These are phyloP conservation scores for Globodera rostochiensis DNA, from an alignment of 1,140 invertebrate genomes.

Conservation along the genomic window DNA sequence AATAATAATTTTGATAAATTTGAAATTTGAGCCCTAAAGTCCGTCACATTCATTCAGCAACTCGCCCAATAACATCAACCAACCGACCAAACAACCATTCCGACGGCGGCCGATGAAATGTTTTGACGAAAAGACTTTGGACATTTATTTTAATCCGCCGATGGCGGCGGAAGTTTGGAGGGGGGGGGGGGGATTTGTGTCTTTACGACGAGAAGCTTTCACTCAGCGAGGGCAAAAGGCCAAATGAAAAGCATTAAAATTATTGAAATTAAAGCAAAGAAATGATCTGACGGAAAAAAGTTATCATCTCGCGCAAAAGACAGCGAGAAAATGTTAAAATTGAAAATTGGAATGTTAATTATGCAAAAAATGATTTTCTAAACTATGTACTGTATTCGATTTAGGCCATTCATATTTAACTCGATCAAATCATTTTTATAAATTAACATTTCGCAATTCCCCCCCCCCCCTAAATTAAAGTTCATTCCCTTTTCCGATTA, in stretches of 20 bases:
- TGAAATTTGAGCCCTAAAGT: not conserved
- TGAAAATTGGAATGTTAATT: no score
- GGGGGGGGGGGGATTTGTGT: not conserved
- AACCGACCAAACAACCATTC: no score
- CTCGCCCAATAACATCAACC: not conserved
- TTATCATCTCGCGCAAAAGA: not conserved
- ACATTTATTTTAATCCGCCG: conserved; percentile 3
- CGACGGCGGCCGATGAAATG: not conserved
- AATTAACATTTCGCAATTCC: no score
- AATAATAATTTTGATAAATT: not conserved
- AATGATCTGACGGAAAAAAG: not conserved
- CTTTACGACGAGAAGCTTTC: not conserved
- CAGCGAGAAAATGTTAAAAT: no score
- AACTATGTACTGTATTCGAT: no score
- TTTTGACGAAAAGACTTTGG: not conserved
- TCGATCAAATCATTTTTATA: no score
- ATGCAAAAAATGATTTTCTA: no score
- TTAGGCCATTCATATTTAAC: no score
- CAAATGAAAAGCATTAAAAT: not conserved
- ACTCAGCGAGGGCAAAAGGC: not conserved
- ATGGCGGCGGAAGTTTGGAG: not conserved
- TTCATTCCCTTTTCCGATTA: no score
- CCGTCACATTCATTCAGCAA: not conserved
- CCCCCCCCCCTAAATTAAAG: no score
- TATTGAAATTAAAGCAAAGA: not conserved